Evolutionary conservation across 1,140 invertebrate species (phyloP).

Genomic region (Gryon sp.): DNA sequence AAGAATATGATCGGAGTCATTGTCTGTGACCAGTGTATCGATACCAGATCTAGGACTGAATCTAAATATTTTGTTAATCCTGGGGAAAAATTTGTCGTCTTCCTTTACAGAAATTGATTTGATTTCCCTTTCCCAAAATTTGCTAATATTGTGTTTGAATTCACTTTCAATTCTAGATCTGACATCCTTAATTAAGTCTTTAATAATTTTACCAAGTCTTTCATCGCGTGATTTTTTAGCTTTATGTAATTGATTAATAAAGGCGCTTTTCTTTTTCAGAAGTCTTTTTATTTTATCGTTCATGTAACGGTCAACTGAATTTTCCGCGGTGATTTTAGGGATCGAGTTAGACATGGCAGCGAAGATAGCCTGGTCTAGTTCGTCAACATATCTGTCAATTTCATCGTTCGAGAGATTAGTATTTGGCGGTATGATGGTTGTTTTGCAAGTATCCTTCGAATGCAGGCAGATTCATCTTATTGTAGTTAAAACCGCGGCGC

Average conservation of each 20-base stretch:
- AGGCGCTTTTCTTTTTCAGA: too few species aligned
- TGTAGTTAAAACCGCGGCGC: neutral
- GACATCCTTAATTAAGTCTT: too few species aligned
- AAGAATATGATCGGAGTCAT: neutral
- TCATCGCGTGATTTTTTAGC: too few species aligned
- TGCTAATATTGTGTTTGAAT: too few species aligned
- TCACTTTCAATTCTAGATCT: too few species aligned
- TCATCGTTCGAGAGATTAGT: neutral
- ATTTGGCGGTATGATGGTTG: neutral
- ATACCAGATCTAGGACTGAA: too few species aligned
- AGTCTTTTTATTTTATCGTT: too few species aligned
- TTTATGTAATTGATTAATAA: too few species aligned
- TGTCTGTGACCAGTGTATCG: conserved; percentile 7
- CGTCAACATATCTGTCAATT: neutral
- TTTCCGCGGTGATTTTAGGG: too few species aligned
- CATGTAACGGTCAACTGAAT: too few species aligned
- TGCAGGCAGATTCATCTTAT: neutral
- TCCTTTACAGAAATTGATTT: neutral
- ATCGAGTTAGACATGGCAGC: neutral
- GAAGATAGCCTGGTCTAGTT: neutral
- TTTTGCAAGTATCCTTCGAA: neutral
- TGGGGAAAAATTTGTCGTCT: neutral
- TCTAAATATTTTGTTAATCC: neutral
- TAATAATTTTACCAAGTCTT: too few species aligned
- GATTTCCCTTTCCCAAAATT: neutral